These are phyloP conservation scores for Sapajus apella DNA, from an alignment of 2,113 vertebrate genomes.

Conservation along the genomic window DNA sequence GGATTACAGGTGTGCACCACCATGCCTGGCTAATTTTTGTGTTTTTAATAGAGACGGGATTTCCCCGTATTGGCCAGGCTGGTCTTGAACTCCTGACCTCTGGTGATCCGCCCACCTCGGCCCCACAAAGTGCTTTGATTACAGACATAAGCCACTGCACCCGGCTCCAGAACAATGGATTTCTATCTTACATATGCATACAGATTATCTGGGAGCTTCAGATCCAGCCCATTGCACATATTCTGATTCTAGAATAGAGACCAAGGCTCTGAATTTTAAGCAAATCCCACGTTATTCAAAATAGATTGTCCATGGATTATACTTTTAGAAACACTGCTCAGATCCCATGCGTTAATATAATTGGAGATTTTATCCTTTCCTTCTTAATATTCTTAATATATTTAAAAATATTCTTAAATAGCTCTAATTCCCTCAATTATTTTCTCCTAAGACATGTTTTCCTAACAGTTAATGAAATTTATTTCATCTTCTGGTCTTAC, in stretches of 20 bases:
- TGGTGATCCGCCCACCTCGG: too few relatives aligned
- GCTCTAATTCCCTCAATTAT: neutral
- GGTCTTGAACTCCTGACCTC: too few relatives aligned
- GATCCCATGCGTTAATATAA: neutral
- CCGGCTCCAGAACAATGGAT: too few relatives aligned
- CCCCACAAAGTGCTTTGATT: too few relatives aligned
- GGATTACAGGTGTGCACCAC: too few relatives aligned
- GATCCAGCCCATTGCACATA: fast-evolving
- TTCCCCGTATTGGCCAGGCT: too few relatives aligned
- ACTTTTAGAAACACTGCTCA: neutral
- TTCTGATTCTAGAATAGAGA: neutral
- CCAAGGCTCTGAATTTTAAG: neutral
- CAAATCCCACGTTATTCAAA: neutral
- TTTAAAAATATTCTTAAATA: slow-evolving; percentile 19
- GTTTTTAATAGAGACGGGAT: too few relatives aligned
- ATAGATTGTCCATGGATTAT: neutral
- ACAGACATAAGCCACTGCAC: too few relatives aligned
- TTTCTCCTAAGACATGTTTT: slow-evolving; percentile 33
- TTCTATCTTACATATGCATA: neutral
- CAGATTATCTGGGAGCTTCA: too few relatives aligned
- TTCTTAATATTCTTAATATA: neutral
- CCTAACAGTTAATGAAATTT: neutral
- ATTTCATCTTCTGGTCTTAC: neutral
- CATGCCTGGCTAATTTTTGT: too few relatives aligned
- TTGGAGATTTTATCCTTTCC: neutral